phyloP scores from a whole-genome alignment of 2,113 vertebrate species.

The Triplophysa tibetana region DNA sequence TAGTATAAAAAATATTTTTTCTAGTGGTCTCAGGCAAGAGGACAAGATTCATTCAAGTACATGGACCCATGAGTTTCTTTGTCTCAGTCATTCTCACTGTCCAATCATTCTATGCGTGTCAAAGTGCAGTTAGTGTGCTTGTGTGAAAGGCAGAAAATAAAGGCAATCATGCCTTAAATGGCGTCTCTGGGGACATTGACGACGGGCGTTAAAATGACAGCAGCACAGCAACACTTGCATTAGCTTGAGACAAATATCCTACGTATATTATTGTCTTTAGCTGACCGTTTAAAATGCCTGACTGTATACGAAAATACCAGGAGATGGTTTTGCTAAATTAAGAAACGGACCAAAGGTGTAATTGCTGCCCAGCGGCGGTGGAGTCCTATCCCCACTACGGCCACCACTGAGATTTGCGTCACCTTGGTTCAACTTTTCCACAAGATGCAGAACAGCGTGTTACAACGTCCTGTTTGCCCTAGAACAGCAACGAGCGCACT shows the following conservation, averaged over 20 bases:
- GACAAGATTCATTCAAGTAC: neutral
- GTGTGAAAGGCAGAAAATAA: neutral
- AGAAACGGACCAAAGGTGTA: slow-evolving; percentile 19
- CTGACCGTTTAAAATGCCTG: neutral
- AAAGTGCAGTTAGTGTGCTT: slow-evolving; percentile 7
- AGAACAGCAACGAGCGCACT: slow-evolving; percentile 45
- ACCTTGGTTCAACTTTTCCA: slow-evolving; percentile 36
- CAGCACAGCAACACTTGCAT: neutral
- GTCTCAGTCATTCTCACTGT: neutral
- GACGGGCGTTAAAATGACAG: neutral
- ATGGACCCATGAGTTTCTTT: neutral
- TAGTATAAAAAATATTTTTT: slow-evolving; percentile 1
- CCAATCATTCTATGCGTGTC: neutral
- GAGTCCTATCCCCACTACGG: neutral
- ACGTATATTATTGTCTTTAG: neutral
- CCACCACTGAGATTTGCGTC: slow-evolving; percentile 27
- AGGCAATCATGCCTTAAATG: slow-evolving; percentile 1
- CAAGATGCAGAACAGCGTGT: slow-evolving; percentile 48
- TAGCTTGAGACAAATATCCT: neutral
- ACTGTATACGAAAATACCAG: neutral
- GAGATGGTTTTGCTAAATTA: slow-evolving; percentile 21
- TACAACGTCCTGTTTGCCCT: slow-evolving; percentile 31
- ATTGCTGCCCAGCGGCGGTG: slow-evolving; percentile 20
- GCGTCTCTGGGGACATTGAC: neutral
- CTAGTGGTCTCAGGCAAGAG: neutral